A percentile compares a stretch with the other conserved stretches of the same genome.
Conservation (phyloP, 2,888 invertebrate genomes). For the Folsomia candida region DNA sequence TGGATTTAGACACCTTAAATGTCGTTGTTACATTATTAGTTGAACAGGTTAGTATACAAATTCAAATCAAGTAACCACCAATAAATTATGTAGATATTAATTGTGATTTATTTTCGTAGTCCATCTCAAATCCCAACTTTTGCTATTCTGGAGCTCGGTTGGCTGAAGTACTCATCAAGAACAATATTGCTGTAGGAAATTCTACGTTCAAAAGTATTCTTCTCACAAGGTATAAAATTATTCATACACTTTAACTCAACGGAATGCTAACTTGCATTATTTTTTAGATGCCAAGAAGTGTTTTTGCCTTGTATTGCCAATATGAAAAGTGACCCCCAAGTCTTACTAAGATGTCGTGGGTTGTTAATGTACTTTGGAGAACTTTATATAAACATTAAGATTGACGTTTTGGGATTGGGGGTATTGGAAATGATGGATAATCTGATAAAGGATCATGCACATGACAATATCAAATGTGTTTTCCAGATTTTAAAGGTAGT, state of each 20-base stretch:
- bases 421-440: conserved; percentile 42
- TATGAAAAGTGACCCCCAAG: conserved; percentile 20
- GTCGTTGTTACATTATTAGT: conserved; percentile 43
- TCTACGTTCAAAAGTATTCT: conserved; percentile 37
- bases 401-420: conserved; percentile 38
- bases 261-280: neutral
- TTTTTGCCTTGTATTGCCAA: conserved; percentile 35
- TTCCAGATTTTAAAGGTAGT: conserved; percentile 42
- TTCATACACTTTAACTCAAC: neutral
- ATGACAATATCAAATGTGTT: conserved; percentile 35
- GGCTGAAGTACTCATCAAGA: conserved; percentile 36
- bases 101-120: conserved; percentile 16
- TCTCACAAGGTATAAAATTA: conserved; percentile 29
- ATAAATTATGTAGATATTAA: conserved; percentile 4
- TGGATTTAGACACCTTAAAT: conserved; percentile 42
- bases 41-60: conserved; percentile 38
- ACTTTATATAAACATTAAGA: conserved; percentile 39
- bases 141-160: conserved; percentile 47
- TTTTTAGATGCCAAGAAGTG: conserved; percentile 40
- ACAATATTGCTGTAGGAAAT: conserved; percentile 31
- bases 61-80: neutral
- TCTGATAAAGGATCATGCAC: conserved; percentile 29
- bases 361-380: conserved; percentile 42
- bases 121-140: conserved; percentile 45
- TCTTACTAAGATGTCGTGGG: conserved; percentile 30